Evolutionary conservation across 2,113 vertebrate genomes (phyloP).

Genomic region (Megaceryle maxima): DNA sequence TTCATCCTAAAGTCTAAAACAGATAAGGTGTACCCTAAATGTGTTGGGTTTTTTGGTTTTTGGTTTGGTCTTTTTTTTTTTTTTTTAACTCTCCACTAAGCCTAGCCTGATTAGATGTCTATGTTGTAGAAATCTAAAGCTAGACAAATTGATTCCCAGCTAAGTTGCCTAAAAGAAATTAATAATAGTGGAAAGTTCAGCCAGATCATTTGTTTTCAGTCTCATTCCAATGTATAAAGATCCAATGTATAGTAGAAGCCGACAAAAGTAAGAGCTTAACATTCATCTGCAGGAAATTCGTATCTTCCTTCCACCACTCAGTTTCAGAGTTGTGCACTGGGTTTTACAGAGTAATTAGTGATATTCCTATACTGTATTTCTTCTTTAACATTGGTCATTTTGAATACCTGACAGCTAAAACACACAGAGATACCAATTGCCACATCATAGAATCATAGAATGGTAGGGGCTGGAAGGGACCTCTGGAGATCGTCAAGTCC

Average conservation of each 20-base stretch:
- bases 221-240: neutral
- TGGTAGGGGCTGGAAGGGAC: too few relatives aligned
- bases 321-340: neutral
- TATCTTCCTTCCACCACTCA: neutral
- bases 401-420: neutral
- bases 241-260: neutral
- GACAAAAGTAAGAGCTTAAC: neutral
- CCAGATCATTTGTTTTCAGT: neutral
- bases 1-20: neutral
- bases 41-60: fast-evolving
- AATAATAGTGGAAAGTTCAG: neutral
- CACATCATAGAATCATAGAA: neutral
- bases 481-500: too few relatives aligned
- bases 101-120: neutral
- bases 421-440: neutral
- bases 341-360: neutral
- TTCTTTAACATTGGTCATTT: neutral
- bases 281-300: neutral
- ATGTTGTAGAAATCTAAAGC: neutral
- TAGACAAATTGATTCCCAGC: neutral
- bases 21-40: fast-evolving
- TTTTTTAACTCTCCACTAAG: neutral
- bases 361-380: too few relatives aligned
- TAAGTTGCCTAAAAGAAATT: neutral
- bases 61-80: neutral